Evolutionary conservation across 2,113 vertebrate genomes (phyloP).

Genomic region (Cathartes aura): DNA sequence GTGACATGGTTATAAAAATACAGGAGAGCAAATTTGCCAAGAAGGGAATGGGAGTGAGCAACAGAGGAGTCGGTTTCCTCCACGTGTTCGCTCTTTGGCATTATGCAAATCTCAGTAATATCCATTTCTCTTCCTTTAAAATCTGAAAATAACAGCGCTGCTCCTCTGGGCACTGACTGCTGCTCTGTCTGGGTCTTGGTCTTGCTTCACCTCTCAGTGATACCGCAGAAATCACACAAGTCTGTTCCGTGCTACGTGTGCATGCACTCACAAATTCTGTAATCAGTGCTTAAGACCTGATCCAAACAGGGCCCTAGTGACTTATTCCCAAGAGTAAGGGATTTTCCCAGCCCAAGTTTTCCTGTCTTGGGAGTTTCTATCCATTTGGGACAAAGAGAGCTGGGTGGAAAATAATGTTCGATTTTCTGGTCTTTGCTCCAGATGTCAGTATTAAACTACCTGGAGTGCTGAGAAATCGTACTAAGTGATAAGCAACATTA

Average conservation of each 20-base stretch:
- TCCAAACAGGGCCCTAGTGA: neutral
- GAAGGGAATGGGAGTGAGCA: neutral
- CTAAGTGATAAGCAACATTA: neutral
- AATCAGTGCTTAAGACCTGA: neutral
- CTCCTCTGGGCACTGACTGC: neutral
- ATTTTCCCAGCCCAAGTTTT: neutral
- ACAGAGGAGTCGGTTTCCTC: neutral
- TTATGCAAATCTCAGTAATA: neutral
- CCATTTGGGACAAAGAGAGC: neutral
- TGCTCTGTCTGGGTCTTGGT: neutral
- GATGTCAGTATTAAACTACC: neutral
- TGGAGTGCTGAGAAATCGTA: neutral
- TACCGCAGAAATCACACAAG: neutral
- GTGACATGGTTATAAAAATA: neutral
- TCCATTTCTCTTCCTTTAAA: neutral
- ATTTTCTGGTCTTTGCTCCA: neutral
- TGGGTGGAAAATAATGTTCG: neutral
- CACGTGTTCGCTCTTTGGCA: neutral
- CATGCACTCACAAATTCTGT: no score
- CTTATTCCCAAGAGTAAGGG: neutral
- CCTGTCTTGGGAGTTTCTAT: neutral
- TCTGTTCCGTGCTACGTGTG: accelerated
- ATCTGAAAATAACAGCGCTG: neutral
- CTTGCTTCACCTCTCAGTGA: no score
- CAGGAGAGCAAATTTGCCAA: neutral